phyloP scores from a whole-genome alignment of 2,888 invertebrate species.

The Pseudoips prasinana region DNA sequence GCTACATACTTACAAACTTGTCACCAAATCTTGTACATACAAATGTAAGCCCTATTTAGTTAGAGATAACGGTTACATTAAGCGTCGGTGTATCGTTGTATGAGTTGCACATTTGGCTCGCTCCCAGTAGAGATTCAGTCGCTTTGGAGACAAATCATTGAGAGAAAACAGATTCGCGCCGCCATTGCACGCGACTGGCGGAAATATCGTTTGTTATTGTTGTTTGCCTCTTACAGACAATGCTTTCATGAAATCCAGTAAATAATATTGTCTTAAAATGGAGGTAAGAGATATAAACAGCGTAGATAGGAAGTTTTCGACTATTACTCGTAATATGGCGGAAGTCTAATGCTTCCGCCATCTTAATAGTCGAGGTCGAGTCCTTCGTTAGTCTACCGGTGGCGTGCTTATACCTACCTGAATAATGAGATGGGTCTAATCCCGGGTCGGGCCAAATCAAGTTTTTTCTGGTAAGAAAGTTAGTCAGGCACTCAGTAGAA shows the following conservation, averaged over 20 bases:
- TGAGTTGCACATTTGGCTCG: conserved; percentile 71
- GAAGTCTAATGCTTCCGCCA: no score
- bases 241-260: conserved; percentile 35
- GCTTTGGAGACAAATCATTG: conserved; percentile 77
- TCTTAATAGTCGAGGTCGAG: no score
- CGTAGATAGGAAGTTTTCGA: no score
- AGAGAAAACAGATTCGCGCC: conserved; percentile 76
- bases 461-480: no score
- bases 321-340: no score
- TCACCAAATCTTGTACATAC: not conserved
- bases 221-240: conserved; percentile 35
- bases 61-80: conserved; percentile 18
- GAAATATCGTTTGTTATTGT: conserved; percentile 63
- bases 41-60: conserved; percentile 33
- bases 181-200: conserved; percentile 56
- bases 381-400: no score
- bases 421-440: no score
- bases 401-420: no score
- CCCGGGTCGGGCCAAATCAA: no score
- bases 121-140: conserved; percentile 72
- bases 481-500: no score
- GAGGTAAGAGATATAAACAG: no score
- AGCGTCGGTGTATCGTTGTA: conserved; percentile 33
- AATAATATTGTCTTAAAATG: no score
- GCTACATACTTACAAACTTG: conserved; percentile 54